A percentile compares a stretch with the other conserved stretches of the same genome.
Evolutionary conservation across 2,888 invertebrate species (phyloP).

Genomic region (Caenorhabditis sp.): DNA sequence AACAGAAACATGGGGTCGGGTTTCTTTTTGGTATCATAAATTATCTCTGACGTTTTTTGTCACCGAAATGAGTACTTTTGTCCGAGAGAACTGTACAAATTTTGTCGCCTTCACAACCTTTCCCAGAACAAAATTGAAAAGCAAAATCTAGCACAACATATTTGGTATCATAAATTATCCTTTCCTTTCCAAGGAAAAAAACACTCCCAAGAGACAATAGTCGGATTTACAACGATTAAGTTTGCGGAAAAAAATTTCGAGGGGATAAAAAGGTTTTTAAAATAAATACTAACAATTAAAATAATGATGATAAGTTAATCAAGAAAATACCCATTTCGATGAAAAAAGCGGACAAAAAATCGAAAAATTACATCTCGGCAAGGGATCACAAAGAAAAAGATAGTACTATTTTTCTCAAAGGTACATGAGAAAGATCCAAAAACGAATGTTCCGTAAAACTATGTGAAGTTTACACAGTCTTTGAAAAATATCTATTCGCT

Average conservation of each 20-base stretch:
- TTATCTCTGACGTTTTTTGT: not conserved
- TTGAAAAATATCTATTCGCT: not conserved
- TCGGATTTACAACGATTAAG: not conserved
- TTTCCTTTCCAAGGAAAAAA: not conserved
- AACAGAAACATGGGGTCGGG: not conserved
- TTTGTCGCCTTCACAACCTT: too few species aligned
- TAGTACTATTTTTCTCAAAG: too few species aligned
- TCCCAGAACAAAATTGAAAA: too few species aligned
- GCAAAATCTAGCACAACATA: not conserved
- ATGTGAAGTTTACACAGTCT: too few species aligned
- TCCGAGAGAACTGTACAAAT: too few species aligned
- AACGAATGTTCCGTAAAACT: too few species aligned
- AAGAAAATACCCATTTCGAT: constrained; percentile 3
- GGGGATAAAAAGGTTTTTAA: too few species aligned
- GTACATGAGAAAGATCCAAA: too few species aligned
- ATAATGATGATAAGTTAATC: constrained; percentile 10
- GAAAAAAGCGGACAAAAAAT: not conserved
- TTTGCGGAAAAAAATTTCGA: too few species aligned
- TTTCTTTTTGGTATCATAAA: constrained; percentile 1
- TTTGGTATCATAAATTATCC: not conserved
- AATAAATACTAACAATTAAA: not conserved
- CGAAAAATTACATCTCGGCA: not conserved
- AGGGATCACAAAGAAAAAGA: not conserved
- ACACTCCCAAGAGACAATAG: too few species aligned
- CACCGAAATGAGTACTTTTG: too few species aligned